Evolutionary conservation across 2,888 invertebrate species (phyloP).

Genomic region (Macrosiphum euphorbiae): DNA sequence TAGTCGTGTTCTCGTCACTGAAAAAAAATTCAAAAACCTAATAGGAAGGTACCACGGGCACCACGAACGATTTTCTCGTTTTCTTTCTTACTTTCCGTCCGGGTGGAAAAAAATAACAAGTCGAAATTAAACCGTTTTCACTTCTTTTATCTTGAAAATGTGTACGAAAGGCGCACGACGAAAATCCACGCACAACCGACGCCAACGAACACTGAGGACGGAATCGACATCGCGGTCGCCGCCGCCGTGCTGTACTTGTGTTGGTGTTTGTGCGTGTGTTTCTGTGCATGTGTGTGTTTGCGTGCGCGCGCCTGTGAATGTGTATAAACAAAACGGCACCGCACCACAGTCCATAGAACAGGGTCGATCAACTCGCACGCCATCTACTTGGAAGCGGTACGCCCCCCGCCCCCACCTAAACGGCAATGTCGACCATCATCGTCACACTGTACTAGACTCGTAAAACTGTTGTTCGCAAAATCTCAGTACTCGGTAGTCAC

Average conservation of each 20-base stretch:
- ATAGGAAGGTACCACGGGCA: neutral
- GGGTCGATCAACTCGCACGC: conserved; percentile 53
- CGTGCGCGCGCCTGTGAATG: neutral
- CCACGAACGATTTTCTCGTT: neutral
- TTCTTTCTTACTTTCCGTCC: neutral
- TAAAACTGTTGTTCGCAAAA: neutral
- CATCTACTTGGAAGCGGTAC: conserved; percentile 32
- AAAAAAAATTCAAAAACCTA: neutral
- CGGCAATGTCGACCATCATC: neutral
- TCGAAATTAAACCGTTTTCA: neutral
- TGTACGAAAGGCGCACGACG: neutral
- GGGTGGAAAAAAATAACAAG: neutral
- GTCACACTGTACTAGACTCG: neutral
- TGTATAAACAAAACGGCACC: conserved; percentile 50
- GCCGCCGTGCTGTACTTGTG: neutral
- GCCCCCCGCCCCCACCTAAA: neutral
- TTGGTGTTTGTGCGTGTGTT: neutral
- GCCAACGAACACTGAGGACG: conserved; percentile 32
- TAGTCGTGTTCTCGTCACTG: neutral
- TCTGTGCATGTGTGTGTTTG: neutral
- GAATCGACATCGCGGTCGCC: conserved; percentile 34
- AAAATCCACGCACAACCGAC: neutral
- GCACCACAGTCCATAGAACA: neutral
- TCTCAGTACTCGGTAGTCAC: no score
- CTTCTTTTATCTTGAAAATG: neutral